phyloP scores from a whole-genome alignment of 2,113 vertebrate genomes.

The Mirza zaza region DNA sequence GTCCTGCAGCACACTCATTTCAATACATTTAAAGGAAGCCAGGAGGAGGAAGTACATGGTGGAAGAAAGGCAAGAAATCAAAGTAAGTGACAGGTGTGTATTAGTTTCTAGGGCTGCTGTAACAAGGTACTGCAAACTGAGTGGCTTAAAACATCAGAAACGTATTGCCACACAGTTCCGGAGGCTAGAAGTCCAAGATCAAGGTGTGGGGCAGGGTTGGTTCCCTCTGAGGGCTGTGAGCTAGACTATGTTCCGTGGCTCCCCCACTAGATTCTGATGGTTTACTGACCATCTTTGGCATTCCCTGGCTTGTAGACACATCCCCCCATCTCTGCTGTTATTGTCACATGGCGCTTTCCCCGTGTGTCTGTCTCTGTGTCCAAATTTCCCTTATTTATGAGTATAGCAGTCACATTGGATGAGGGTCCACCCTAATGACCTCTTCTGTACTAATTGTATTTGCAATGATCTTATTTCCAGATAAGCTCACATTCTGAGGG shows the following conservation, averaged over 20 bases:
- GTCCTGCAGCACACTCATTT: not conserved
- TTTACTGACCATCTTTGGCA: not conserved
- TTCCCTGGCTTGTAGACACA: not conserved
- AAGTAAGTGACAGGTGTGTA: not conserved
- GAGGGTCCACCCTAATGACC: not conserved
- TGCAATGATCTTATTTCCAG: not conserved
- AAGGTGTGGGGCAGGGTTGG: fast-evolving
- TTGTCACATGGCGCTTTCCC: not conserved
- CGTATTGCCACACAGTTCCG: not conserved
- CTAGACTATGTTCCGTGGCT: not conserved
- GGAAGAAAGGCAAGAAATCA: not conserved
- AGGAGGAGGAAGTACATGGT: not conserved
- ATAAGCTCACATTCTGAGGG: not conserved
- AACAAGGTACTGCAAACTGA: not conserved
- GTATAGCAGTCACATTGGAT: not conserved
- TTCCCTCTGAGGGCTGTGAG: not conserved
- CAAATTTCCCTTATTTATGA: not conserved
- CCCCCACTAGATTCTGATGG: not conserved
- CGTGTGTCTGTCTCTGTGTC: not conserved
- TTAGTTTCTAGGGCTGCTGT: not conserved
- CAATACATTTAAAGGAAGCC: not conserved
- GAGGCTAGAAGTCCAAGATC: not conserved
- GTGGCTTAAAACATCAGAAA: not conserved
- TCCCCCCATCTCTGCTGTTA: not conserved
- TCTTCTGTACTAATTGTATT: not conserved